phyloP scores from a whole-genome alignment of 1,140 invertebrate genomes.

The Drosophila ironensis region DNA sequence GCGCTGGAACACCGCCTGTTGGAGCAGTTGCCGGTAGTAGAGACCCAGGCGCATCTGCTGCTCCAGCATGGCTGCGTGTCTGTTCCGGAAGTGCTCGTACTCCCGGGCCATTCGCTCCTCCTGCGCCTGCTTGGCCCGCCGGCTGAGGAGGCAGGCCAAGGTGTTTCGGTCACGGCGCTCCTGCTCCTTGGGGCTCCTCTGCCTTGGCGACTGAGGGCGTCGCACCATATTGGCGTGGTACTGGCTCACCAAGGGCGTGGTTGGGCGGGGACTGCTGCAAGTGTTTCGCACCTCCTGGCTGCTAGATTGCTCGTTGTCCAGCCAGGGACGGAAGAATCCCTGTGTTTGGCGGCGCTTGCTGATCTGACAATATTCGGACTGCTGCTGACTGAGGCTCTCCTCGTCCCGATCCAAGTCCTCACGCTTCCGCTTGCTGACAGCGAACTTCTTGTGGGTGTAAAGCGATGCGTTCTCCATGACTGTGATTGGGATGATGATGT shows the following conservation, averaged over 20 bases:
- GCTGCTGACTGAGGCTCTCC: slow-evolving; percentile 7
- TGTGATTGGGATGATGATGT: slow-evolving; percentile 2
- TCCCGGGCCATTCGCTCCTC: slow-evolving; percentile 40
- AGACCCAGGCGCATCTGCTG: slow-evolving; percentile 53
- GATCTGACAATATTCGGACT: not conserved
- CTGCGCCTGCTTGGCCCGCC: slow-evolving; percentile 51
- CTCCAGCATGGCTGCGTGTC: slow-evolving; percentile 51
- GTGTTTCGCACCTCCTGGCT: not conserved
- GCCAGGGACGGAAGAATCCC: slow-evolving; percentile 56
- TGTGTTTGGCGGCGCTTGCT: slow-evolving; percentile 39
- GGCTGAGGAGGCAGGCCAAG: slow-evolving; percentile 48
- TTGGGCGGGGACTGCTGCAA: not conserved
- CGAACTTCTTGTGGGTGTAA: slow-evolving; percentile 57
- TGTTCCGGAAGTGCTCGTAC: slow-evolving; percentile 39
- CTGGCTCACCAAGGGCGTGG: slow-evolving; percentile 7
- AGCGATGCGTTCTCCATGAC: slow-evolving; percentile 19
- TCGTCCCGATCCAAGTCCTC: slow-evolving; percentile 35
- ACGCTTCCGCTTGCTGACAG: slow-evolving; percentile 47
- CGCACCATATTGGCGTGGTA: slow-evolving; percentile 70
- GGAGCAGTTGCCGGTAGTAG: slow-evolving; percentile 59
- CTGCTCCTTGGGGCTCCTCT: slow-evolving; percentile 57
- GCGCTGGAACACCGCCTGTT: slow-evolving; percentile 58
- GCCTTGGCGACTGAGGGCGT: slow-evolving; percentile 14
- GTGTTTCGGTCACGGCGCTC: slow-evolving; percentile 64
- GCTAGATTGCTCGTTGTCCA: slow-evolving; percentile 36